Evolutionary conservation across 2,113 vertebrate species (phyloP).

Genomic region (Ondatra zibethicus): DNA sequence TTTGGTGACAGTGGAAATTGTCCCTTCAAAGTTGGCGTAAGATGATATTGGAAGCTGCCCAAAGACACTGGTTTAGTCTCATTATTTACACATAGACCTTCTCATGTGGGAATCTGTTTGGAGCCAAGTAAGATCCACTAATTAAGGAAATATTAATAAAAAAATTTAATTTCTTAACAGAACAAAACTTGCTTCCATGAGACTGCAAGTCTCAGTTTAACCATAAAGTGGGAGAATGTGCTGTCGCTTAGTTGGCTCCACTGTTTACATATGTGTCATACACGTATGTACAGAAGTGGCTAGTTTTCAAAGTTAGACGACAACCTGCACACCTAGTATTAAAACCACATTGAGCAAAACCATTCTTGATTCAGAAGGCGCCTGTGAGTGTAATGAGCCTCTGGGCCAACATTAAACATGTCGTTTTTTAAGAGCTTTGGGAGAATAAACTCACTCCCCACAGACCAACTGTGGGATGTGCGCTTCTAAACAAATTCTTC

Average conservation of each 20-base stretch:
- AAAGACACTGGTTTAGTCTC: slow-evolving; percentile 54
- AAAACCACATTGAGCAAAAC: slow-evolving; percentile 56
- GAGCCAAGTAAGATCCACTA: slow-evolving; percentile 41
- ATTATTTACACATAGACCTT: slow-evolving; percentile 26
- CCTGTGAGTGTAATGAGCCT: slow-evolving; percentile 38
- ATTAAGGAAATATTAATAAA: slow-evolving; percentile 60
- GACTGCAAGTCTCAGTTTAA: background rate
- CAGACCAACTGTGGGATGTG: slow-evolving; percentile 43
- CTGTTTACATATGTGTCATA: background rate
- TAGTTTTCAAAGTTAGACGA: slow-evolving; percentile 31
- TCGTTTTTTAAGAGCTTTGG: slow-evolving; percentile 64
- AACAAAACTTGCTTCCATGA: slow-evolving; percentile 30
- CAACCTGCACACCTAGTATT: slow-evolving; percentile 38
- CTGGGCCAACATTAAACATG: slow-evolving; percentile 50
- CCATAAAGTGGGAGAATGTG: background rate
- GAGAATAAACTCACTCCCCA: slow-evolving; percentile 67
- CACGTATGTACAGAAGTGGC: background rate
- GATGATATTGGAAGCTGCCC: background rate
- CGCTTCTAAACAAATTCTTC: slow-evolving; percentile 68
- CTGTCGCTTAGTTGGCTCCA: background rate
- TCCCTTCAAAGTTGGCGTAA: background rate
- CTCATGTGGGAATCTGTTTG: slow-evolving; percentile 20
- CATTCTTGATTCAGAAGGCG: slow-evolving; percentile 48
- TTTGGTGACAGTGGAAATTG: background rate
- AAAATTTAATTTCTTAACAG: slow-evolving; percentile 33